phyloP scores from a whole-genome alignment of 2,888 invertebrate genomes.

The Mesorhabditis sp. region DNA sequence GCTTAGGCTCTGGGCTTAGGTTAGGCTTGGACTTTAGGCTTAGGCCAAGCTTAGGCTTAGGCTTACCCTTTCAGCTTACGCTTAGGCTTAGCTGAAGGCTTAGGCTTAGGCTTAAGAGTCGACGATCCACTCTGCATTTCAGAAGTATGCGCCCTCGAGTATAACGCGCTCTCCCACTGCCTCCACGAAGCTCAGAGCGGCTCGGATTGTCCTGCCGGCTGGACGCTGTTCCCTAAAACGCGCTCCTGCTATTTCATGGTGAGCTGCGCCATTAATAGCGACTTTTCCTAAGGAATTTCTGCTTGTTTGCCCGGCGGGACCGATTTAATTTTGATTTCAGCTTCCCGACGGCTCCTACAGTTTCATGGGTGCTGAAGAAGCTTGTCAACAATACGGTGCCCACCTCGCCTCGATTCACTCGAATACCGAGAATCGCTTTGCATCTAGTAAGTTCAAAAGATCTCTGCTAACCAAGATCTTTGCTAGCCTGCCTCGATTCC shows the following conservation, averaged over 20 bases:
- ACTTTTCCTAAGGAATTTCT: no score
- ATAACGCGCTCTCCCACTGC: neutral
- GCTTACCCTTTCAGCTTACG: no score
- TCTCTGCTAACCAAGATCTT: no score
- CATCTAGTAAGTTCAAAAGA: neutral
- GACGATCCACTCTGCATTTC: neutral
- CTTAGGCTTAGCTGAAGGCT: no score
- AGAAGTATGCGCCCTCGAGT: neutral
- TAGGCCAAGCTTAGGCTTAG: no score
- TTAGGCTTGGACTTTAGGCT: no score
- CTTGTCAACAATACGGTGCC: neutral
- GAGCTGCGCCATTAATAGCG: no score
- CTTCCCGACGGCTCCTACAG: conserved; percentile 5
- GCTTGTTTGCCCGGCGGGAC: no score
- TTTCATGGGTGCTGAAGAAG: neutral
- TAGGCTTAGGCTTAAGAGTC: no score
- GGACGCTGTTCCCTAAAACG: neutral
- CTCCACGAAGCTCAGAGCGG: neutral
- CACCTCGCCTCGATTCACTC: conserved; percentile 5
- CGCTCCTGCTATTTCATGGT: neutral
- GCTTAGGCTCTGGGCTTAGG: no score
- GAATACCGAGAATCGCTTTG: conserved; percentile 2
- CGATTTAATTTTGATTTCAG: neutral
- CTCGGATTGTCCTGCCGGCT: neutral
- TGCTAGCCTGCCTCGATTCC: no score